These are phyloP conservation scores for Gymnoscelis rufifasciata DNA, from an alignment of 2,888 invertebrate genomes.

Conservation along the genomic window DNA sequence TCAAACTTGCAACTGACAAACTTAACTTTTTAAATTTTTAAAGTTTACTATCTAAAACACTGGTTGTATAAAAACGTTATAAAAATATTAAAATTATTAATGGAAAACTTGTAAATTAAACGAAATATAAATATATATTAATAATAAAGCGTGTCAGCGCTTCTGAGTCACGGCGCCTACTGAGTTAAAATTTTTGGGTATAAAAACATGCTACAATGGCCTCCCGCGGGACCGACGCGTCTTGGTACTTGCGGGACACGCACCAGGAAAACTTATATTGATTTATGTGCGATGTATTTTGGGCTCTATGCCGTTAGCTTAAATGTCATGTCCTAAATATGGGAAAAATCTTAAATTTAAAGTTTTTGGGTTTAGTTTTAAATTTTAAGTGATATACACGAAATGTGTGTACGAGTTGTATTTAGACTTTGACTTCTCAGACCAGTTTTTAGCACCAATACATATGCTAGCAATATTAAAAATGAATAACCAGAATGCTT, in stretches of 20 bases:
- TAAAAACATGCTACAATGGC: conserved; percentile 80
- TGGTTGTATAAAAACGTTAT: conserved; percentile 76
- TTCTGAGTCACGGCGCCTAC: conserved; percentile 78
- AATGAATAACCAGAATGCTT: no score
- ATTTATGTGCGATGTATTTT: conserved; percentile 31
- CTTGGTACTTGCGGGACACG: conserved; percentile 61
- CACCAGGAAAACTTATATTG: conserved; percentile 29
- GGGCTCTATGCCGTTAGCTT: conserved; percentile 29
- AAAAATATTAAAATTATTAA: conserved; percentile 79
- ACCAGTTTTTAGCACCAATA: no score
- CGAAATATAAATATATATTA: conserved; percentile 80
- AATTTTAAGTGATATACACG: no score
- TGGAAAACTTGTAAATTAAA: conserved; percentile 79
- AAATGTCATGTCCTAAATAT: conserved; percentile 10
- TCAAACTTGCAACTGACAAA: conserved; percentile 44
- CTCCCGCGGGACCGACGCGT: conserved; percentile 52
- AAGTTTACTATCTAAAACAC: conserved; percentile 75
- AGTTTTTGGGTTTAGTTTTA: no score
- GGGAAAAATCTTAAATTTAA: not conserved
- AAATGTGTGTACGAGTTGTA: no score
- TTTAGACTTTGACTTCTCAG: no score
- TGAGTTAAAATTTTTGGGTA: conserved; percentile 80
- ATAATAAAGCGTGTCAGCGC: conserved; percentile 77
- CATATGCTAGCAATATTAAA: no score
- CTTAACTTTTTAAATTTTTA: conserved; percentile 35